Base-by-base conservation (phyloP, 2,888 invertebrate species). In the Ectemnius cavifrons region DNA sequence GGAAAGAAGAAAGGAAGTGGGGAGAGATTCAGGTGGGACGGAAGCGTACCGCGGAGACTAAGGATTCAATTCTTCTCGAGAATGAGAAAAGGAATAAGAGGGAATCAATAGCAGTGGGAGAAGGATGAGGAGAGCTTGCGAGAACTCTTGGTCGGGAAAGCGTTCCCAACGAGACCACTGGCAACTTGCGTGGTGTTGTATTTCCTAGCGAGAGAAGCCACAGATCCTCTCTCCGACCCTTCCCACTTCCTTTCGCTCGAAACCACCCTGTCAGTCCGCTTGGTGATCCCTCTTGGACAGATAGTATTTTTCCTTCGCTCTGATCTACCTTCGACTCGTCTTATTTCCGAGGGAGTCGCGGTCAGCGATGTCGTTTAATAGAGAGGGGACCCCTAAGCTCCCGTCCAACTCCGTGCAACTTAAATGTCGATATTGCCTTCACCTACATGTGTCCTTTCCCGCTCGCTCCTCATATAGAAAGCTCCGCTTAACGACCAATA, bases 11-110 rank as follows among this genome's bases (percentile, higher is more conserved):
- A 58, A 14, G 64, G 4, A 57, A 60, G 20, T 23, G 23, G 20
- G 61, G 72, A 79, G 71, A 76, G 76, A 80, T 66, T 73, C 80
- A 84, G 78, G 79, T 77, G 83, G 74, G 14, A 52, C 71, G 78
- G 82, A 81, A 79, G 77, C 77, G 77, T 77, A 66, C 83, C 77
- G 76, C 52, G 78, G 78, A 80, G 85, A 85, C 82, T 84, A 85
- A 87, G 86, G 86, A 89, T 89, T 89, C 88, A 88, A 90, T 90
- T 89, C 87, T 86, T 87, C 83, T 75, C 65, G 63, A 64, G 82
- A 85, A 84, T 75, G 80, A 77, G 82, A 74, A 78, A 85, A 84
- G 82, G 73, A 81, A 82, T 82, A 81, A 80, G 81, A 78, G 77
- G 77, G 84, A 87, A 89, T 89, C 89, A 86, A 89, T 88, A 86